Evolutionary conservation across 2,797 vertebrate genomes (phyloP).

Genomic region (Sebastes variabilis): DNA sequence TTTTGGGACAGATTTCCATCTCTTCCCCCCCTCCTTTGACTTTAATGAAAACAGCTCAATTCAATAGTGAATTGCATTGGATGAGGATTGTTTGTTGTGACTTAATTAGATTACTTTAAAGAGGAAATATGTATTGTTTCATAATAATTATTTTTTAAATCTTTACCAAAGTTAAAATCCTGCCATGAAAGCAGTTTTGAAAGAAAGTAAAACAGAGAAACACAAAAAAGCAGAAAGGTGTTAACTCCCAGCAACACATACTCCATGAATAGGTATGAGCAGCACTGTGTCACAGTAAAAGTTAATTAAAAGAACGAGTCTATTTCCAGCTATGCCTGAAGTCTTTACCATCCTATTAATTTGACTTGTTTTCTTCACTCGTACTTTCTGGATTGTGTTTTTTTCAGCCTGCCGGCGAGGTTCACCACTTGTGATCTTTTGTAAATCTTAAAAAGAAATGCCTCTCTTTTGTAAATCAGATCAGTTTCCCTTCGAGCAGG

Average conservation of each 20-base stretch:
- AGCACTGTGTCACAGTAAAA: conserved; percentile 50
- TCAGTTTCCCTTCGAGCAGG: conserved; percentile 52
- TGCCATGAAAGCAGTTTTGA: background rate
- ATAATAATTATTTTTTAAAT: background rate
- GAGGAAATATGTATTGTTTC: background rate
- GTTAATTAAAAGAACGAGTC: conserved; percentile 71
- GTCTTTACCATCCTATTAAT: conserved; percentile 73
- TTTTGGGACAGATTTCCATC: background rate
- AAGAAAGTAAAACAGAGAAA: background rate
- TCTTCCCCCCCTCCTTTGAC: background rate
- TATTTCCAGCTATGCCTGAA: conserved; percentile 75
- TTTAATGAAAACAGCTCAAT: background rate
- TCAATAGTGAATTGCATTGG: background rate
- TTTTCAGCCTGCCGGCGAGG: conserved; percentile 46
- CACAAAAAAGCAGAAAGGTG: conserved; percentile 26
- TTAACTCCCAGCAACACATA: conserved; percentile 45
- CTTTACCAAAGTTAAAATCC: background rate
- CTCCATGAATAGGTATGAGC: conserved; percentile 72
- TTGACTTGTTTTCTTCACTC: conserved; percentile 74
- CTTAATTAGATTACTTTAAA: background rate
- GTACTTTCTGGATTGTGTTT: conserved; percentile 47
- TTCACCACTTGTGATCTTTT: conserved; percentile 39
- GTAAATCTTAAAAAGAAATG: conserved; percentile 52
- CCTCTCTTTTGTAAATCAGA: conserved; percentile 32
- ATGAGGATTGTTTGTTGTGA: background rate